Percentiles rank a stretch among this genome's conserved stretches.
Conservation (phyloP, 2,888 invertebrate species). For the Lymantria monacha region DNA sequence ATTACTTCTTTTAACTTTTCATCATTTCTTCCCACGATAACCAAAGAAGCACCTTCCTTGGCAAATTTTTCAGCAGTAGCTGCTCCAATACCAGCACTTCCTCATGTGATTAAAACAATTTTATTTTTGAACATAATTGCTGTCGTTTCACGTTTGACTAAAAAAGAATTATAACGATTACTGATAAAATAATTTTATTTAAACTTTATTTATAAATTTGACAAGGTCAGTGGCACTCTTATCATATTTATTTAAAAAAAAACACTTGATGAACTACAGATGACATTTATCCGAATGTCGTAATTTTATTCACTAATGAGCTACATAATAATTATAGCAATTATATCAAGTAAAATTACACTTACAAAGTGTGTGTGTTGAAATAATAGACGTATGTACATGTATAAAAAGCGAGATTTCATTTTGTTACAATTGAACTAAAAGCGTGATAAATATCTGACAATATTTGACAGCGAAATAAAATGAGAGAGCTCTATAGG, state of each 20-base stretch:
- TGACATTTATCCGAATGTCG: too few relatives aligned
- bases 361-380: too few relatives aligned
- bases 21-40: slow-evolving; percentile 40
- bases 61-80: slow-evolving; percentile 36
- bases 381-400: too few relatives aligned
- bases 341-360: too few relatives aligned
- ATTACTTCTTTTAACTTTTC: slow-evolving; percentile 29
- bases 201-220: not conserved
- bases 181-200: not conserved
- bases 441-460: too few relatives aligned
- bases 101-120: slow-evolving; percentile 44
- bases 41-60: slow-evolving; percentile 35
- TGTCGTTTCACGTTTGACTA: slow-evolving; percentile 25
- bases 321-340: too few relatives aligned
- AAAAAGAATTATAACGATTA: not conserved
- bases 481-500: too few relatives aligned
- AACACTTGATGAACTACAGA: too few relatives aligned
- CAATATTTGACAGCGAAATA: too few relatives aligned
- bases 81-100: slow-evolving; percentile 43
- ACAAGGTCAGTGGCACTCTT: not conserved
- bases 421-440: too few relatives aligned
- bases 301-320: too few relatives aligned
- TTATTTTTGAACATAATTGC: slow-evolving; percentile 41
- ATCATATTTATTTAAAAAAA: not conserved
- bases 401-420: too few relatives aligned